Percentiles rank a stretch among this genome's conserved stretches.
These are phyloP conservation scores for Tethya wilhelma DNA, from an alignment of 37 sponge, comb jelly and placozoan genomes.

Conservation along the genomic window DNA sequence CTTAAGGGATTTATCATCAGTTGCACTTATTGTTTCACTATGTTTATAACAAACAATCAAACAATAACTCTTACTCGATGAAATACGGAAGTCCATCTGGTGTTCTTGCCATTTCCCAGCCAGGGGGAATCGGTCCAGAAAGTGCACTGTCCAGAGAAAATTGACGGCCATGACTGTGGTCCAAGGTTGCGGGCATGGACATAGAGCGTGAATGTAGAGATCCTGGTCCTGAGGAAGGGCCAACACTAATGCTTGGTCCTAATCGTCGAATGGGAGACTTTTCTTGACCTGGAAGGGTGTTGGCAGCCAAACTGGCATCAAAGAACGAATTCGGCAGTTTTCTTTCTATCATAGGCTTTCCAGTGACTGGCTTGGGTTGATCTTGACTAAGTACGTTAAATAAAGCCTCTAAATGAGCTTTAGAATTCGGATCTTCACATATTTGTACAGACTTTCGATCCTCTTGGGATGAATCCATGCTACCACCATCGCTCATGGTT, in stretches of 20 bases:
- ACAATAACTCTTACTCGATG: slow-evolving; percentile 63
- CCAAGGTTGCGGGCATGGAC: slow-evolving; percentile 45
- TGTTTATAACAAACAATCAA: not conserved
- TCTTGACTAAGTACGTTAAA: slow-evolving; percentile 38
- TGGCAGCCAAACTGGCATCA: slow-evolving; percentile 1
- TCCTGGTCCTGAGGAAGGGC: not conserved
- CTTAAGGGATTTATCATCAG: too few species aligned
- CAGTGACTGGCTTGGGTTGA: not conserved
- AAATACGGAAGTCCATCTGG: slow-evolving; percentile 76
- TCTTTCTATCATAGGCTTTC: slow-evolving; percentile 38
- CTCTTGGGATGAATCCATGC: slow-evolving; percentile 4
- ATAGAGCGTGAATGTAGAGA: slow-evolving; percentile 13
- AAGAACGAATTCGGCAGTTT: slow-evolving; percentile 60
- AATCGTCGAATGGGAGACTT: slow-evolving; percentile 2
- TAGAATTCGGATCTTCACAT: slow-evolving; percentile 46
- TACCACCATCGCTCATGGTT: slow-evolving; percentile 16
- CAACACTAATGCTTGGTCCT: slow-evolving; percentile 27
- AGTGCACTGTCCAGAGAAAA: slow-evolving; percentile 10
- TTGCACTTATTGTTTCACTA: too few species aligned
- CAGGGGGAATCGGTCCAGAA: slow-evolving; percentile 67
- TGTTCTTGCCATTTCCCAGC: slow-evolving; percentile 77
- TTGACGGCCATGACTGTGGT: slow-evolving; percentile 15
- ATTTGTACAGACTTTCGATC: slow-evolving; percentile 33
- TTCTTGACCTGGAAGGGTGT: not conserved
- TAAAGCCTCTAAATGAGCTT: slow-evolving; percentile 37